These are phyloP conservation scores for Anagyrus pseudococci DNA, from an alignment of 2,888 invertebrate species.

Conservation along the genomic window DNA sequence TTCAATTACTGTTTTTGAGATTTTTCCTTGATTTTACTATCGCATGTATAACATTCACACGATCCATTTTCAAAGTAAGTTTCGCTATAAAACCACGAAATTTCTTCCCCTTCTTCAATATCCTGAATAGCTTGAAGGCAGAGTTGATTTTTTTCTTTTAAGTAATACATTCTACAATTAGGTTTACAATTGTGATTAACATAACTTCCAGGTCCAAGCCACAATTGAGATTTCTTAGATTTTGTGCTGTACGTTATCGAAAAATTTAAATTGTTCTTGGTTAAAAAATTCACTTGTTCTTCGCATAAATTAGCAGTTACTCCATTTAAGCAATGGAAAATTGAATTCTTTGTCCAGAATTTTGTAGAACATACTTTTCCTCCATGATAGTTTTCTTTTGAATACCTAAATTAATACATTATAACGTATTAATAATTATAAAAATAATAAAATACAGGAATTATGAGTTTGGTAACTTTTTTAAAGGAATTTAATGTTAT, in stretches of 20 bases:
- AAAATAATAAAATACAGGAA: no score
- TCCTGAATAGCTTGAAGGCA: slow-evolving; percentile 15
- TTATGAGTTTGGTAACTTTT: no score
- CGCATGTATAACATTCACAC: slow-evolving; percentile 3
- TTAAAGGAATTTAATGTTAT: no score
- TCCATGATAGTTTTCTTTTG: slow-evolving; percentile 3
- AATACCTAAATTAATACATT: slow-evolving; percentile 10
- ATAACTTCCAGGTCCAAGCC: slow-evolving; percentile 10
- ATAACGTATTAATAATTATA: no score
- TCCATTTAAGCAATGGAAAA: slow-evolving; percentile 1
- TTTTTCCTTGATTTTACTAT: neutral
- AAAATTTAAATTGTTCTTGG: neutral
- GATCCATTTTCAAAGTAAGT: slow-evolving; percentile 1
- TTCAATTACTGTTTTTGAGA: no score
- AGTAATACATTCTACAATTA: neutral
- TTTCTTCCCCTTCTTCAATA: slow-evolving; percentile 12
- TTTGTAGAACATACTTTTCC: slow-evolving; percentile 16
- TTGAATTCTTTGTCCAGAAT: slow-evolving; percentile 9
- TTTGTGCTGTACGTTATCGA: neutral
- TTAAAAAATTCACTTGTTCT: neutral
- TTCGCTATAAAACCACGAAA: neutral
- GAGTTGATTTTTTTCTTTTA: neutral
- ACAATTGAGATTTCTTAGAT: neutral
- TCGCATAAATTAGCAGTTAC: neutral
- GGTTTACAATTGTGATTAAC: slow-evolving; percentile 12